Evolutionary conservation across 2,797 vertebrate genomes (phyloP), one percentile per base, ranked within the genome.

Genomic region (Avahi laniger): DNA sequence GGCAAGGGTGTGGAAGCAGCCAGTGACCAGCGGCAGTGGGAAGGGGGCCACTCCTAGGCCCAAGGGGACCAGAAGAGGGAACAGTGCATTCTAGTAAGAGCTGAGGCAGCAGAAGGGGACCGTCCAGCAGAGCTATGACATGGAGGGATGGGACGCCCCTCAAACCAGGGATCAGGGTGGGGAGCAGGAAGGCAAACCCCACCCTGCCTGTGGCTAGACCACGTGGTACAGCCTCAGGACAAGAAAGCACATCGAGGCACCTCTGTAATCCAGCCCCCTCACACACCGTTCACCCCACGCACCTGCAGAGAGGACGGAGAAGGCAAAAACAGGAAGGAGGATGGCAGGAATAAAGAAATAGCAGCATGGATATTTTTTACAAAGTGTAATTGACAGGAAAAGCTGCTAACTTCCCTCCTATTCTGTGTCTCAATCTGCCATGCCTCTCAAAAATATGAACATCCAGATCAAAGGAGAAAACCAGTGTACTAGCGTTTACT

Each of bases 191-290:
- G 7, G 10, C 0, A 12, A 1, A 17, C 26, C 50, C 84, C 5
- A 30, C 69, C 22, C 7, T 14, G 24, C 30, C 67, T 5, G 2
- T 20, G 22, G 15, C 63, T 57, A 7, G 28, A 28, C 35, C 43
- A 41, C n/a, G 0, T 0, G 52, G n/a, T 4, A 14, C 26, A 26
- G 24, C 0, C 1, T 70, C 11, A 8, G 26, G 46, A 17, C 22
- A 38, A 38, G 48, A 59, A 75, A 5, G 28, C 8, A 20, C 5
- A 18, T 13, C 2, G 3, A 22, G 9, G 0, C 6, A 0, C 7
- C n/a, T 30, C 15, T 85, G 1, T 52, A 67, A 67, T 5, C 11
- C 65, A 75, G 28, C 6, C 14, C 52, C 7, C 13, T 11, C 7
- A 8, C 22, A 59, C 8, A 9, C 17, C 33, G 7, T 17, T 67